Base-by-base conservation (phyloP, 1,140 invertebrate genomes). In the Trichoplusia ni region DNA sequence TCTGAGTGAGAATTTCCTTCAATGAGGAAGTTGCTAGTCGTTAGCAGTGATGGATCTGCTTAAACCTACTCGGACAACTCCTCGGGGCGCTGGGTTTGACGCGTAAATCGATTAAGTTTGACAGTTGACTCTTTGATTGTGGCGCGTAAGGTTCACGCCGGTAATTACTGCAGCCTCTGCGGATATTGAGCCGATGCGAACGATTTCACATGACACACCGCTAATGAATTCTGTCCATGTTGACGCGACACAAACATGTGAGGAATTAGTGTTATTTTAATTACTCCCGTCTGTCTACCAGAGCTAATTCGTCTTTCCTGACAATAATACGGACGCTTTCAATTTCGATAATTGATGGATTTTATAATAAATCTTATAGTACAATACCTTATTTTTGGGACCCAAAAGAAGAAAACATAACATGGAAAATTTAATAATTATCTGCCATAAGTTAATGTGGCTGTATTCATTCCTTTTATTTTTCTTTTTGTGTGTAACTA, bases 221-320 rank as follows among this genome's bases (percentile, higher is more conserved):
- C 67, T 86, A 84, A 88, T 86, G 79, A 86, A 86, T 80, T 81
- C 82, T 85, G 84, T 86, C 84, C 44, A 44, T 75, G 29, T 71
- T 84, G 84, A 83, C 81, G 33, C 64, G 63, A 72, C 75, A 71
- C 51, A 66, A 70, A 75, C 68, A 53, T 44, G 35, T 38, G 29
- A 29, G 49, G 58, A 71, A 76, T 74, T 70, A 71, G 75, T 63
- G 59, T 71, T 56, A 66, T 74, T 70, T 74, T 72, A 70, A 74
- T 71, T 69, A 66, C 56, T 29, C 21, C 25, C 27, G 31, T 31
- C 37, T 53, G 44, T 33, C 46, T 51, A 29, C 46, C 44, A 27
- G 9, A 11, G 14, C 51, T 54, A 31, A 54, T 54, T 54, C 51
- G 19, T 54, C 51, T 53, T 54, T 33, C 38, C 51, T 13, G 19